A percentile compares a stretch with the other conserved stretches of the same genome.
These are phyloP conservation scores for Phalacrocorax brasilianus DNA, from an alignment of 2,113 vertebrate genomes.

Conservation along the genomic window DNA sequence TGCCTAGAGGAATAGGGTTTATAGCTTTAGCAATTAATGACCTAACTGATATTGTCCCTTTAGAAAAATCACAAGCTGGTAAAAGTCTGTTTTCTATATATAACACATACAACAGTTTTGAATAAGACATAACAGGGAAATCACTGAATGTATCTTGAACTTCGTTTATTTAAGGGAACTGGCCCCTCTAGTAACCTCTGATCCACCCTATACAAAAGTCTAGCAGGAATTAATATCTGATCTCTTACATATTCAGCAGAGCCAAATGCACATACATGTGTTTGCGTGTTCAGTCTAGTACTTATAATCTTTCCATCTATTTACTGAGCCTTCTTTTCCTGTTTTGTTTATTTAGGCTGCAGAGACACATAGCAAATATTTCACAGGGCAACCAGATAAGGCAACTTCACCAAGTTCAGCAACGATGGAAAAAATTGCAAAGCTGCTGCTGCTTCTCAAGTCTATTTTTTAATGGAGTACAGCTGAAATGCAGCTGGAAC, in stretches of 20 bases:
- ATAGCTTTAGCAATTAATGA: not conserved
- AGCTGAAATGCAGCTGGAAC: constrained; percentile 69
- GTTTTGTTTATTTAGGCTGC: constrained; percentile 43
- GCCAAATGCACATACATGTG: not conserved
- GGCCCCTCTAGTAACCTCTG: not conserved
- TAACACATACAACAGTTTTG: not conserved
- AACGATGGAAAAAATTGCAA: constrained; percentile 20
- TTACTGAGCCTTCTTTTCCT: constrained; percentile 27
- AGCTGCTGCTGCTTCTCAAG: not conserved
- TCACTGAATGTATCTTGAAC: not conserved
- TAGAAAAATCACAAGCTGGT: not conserved
- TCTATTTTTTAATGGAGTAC: constrained; percentile 43
- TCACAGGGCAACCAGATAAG: constrained; percentile 15
- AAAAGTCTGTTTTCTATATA: not conserved
- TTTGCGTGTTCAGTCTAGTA: not conserved
- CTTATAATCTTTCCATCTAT: not conserved
- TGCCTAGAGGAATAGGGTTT: not conserved
- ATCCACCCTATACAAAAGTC: not conserved
- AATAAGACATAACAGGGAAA: not conserved
- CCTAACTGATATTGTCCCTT: not conserved
- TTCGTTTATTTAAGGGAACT: not conserved
- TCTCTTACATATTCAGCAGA: not conserved
- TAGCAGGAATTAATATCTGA: not conserved
- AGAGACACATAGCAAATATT: constrained; percentile 27
- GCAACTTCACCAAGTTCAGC: not conserved